phyloP scores from a whole-genome alignment of 2,797 vertebrate genomes.

The Fundulus diaphanus region DNA sequence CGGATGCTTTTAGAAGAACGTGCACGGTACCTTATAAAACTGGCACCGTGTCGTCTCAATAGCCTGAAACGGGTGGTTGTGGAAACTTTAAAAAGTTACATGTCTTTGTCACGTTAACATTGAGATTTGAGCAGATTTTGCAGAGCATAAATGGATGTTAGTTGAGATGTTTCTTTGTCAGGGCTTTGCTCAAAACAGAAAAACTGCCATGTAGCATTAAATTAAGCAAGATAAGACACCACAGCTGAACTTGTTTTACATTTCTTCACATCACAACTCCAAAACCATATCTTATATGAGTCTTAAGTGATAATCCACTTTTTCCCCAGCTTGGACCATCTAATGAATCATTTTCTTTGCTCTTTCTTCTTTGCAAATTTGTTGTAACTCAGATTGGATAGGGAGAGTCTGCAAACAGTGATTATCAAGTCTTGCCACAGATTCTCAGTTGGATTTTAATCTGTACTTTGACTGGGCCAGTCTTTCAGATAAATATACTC shows the following conservation, averaged over 20 bases:
- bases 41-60: conserved; percentile 21
- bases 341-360: not conserved
- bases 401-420: no score
- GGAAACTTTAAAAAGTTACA: not conserved
- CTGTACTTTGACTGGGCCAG: no score
- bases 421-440: no score
- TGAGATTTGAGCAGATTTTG: not conserved
- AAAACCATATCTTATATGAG: not conserved
- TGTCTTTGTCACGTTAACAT: not conserved
- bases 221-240: not conserved
- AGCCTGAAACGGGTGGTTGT: not conserved
- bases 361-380: no score
- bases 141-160: no score
- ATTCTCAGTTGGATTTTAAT: no score
- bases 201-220: not conserved
- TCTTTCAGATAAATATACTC: no score
- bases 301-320: not conserved
- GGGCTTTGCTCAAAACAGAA: not conserved
- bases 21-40: conserved; percentile 26
- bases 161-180: no score
- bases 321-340: not conserved
- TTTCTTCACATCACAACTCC: not conserved
- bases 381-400: not conserved
- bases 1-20: conserved; percentile 29
- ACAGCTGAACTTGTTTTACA: not conserved